phyloP scores from a whole-genome alignment of 2,113 vertebrate genomes.

The Bubo bubo region DNA sequence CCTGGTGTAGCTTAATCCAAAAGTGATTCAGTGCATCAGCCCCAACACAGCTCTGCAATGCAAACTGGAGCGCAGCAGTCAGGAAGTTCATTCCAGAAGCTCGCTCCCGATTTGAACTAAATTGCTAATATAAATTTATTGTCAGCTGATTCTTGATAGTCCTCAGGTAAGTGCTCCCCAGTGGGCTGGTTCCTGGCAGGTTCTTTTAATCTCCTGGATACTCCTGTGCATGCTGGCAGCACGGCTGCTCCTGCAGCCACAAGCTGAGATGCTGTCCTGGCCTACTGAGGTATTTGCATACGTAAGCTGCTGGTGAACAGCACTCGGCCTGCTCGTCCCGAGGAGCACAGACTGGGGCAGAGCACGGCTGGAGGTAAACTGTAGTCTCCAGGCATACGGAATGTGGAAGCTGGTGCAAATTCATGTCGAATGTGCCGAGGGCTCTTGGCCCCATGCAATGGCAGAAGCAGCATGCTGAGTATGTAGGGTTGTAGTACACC shows the following conservation, averaged over 20 bases:
- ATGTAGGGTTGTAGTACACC: neutral
- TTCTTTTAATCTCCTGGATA: neutral
- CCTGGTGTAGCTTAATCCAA: neutral
- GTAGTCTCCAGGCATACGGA: neutral
- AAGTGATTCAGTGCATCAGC: neutral
- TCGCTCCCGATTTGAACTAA: neutral
- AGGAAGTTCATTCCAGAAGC: neutral
- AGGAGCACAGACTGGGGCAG: neutral
- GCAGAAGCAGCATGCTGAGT: neutral
- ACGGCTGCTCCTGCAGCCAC: fast-evolving
- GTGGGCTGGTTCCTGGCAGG: neutral
- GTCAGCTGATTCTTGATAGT: neutral
- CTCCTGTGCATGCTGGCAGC: neutral
- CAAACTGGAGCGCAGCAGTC: neutral
- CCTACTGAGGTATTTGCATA: neutral
- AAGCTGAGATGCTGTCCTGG: neutral
- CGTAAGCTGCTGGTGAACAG: neutral
- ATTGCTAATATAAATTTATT: neutral
- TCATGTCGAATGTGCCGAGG: neutral
- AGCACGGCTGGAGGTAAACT: neutral
- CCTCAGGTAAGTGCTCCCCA: neutral
- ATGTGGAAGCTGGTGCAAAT: neutral
- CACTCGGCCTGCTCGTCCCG: fast-evolving
- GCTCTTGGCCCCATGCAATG: fast-evolving
- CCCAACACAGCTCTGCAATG: fast-evolving